Conservation (phyloP, 2,797 vertebrate genomes). For the Etheostoma perlongum region DNA sequence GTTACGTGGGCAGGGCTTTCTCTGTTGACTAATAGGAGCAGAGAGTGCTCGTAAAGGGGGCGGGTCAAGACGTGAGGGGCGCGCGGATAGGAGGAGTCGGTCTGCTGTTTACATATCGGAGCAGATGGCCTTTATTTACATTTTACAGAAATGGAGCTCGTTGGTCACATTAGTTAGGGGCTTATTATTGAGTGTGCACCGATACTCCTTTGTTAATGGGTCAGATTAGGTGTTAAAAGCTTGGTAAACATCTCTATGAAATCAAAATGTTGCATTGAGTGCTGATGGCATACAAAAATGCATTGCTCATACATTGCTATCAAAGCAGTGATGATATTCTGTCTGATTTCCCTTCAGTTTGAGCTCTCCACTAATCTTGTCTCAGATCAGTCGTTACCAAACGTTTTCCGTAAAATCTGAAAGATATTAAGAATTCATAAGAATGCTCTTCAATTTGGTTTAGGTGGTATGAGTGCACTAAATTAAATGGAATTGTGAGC, state of each 20-base stretch:
- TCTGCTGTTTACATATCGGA: constrained; percentile 74
- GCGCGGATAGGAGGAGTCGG: constrained; percentile 65
- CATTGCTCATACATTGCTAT: background rate
- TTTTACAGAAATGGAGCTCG: constrained; percentile 43
- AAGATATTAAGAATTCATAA: too few species aligned
- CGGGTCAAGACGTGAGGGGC: constrained; percentile 10
- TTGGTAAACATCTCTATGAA: background rate
- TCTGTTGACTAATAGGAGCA: constrained; percentile 66
- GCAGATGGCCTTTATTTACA: constrained; percentile 84
- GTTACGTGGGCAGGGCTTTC: constrained; percentile 29
- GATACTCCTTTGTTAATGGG: background rate
- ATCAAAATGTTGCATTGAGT: background rate
- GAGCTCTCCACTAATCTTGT: background rate
- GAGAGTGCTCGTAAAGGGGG: background rate
- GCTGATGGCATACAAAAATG: background rate
- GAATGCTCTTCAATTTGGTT: background rate
- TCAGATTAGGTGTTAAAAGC: background rate
- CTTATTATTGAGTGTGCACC: background rate
- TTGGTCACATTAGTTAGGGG: background rate
- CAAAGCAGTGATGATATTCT: background rate
- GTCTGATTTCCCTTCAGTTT: background rate
- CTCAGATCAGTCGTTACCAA: background rate
- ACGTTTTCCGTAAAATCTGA: background rate
- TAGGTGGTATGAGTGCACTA: background rate
- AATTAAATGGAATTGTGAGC: background rate